Evolutionary conservation across 2,797 vertebrate species (phyloP).

Genomic region (Mus caroli): DNA sequence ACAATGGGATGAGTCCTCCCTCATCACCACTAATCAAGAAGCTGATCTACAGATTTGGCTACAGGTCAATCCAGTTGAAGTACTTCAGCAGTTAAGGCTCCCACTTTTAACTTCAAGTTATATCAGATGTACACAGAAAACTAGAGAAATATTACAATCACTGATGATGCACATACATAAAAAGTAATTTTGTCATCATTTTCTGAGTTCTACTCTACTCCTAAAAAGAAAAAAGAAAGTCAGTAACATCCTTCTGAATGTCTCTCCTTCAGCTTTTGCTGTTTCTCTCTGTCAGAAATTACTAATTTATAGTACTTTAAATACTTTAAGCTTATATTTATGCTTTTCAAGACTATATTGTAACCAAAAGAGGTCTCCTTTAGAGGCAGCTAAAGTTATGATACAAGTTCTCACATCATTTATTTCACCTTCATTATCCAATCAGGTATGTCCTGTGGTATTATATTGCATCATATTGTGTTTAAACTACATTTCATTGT

Average conservation of each 20-base stretch:
- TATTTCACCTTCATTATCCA: constrained; percentile 15
- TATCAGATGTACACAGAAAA: background rate
- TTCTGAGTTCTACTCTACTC: background rate
- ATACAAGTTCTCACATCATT: constrained; percentile 25
- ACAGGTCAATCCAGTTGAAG: background rate
- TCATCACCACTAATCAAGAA: background rate
- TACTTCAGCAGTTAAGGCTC: background rate
- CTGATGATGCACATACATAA: background rate
- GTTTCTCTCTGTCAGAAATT: background rate
- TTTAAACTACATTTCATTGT: background rate
- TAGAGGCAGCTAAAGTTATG: background rate
- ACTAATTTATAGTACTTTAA: background rate
- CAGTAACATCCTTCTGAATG: background rate
- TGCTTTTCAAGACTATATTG: constrained; percentile 16
- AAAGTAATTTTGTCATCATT: background rate
- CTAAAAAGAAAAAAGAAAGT: no score
- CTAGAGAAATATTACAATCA: background rate
- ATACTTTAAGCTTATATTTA: constrained; percentile 40
- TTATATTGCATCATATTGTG: background rate
- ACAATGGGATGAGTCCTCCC: background rate
- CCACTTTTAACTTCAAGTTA: background rate
- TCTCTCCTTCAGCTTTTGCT: background rate
- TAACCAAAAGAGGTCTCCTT: constrained; percentile 36
- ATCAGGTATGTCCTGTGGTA: background rate
- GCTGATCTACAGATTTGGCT: background rate